Evolutionary conservation across 2,113 vertebrate species (phyloP).

Genomic region (Otolemur garnettii): DNA sequence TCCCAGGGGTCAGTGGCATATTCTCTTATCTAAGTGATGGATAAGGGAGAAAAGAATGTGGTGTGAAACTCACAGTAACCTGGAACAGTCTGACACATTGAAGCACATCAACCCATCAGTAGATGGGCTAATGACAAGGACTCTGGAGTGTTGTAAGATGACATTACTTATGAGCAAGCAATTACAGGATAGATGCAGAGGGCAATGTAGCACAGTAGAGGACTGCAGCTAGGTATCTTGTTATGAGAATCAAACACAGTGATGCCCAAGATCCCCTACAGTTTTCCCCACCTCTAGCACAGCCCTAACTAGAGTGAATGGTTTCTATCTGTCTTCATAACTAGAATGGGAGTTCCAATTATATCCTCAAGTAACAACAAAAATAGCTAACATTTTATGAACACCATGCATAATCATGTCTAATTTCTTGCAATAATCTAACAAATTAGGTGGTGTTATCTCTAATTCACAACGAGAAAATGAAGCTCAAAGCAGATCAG

Average conservation of each 20-base stretch:
- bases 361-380: neutral
- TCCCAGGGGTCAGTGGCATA: too few relatives aligned
- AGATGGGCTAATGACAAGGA: neutral
- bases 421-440: neutral
- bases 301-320: neutral
- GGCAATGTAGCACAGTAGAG: neutral
- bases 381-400: neutral
- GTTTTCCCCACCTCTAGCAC: neutral
- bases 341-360: neutral
- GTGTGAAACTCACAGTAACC: too few relatives aligned
- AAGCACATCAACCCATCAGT: neutral
- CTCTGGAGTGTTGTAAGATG: neutral
- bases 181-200: neutral
- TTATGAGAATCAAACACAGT: neutral
- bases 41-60: too few relatives aligned
- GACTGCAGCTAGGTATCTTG: neutral
- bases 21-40: too few relatives aligned
- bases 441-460: neutral
- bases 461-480: too few relatives aligned
- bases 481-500: neutral
- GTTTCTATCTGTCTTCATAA: neutral
- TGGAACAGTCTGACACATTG: too few relatives aligned
- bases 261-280: neutral
- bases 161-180: neutral
- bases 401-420: neutral